Evolutionary conservation across 2,888 invertebrate species (phyloP).

Genomic region (Magallana nippona): DNA sequence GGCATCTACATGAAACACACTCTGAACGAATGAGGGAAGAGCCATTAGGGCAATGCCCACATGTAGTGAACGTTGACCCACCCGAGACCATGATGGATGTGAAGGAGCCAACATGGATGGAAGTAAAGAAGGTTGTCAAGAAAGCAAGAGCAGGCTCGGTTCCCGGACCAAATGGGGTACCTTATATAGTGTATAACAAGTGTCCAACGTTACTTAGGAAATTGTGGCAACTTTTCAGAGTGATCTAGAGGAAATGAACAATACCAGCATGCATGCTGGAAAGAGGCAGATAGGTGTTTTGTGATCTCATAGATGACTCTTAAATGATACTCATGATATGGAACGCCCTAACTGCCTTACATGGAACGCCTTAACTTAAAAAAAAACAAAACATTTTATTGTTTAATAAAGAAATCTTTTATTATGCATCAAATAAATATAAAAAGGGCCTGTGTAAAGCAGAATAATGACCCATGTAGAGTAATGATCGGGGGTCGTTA

Average conservation of each 20-base stretch:
- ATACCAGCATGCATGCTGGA: slow-evolving; percentile 44
- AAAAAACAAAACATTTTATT: too few species aligned
- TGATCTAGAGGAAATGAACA: slow-evolving; percentile 42
- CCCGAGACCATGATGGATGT: neutral
- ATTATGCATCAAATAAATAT: too few species aligned
- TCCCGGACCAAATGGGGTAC: slow-evolving; percentile 51
- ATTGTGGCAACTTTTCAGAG: slow-evolving; percentile 46
- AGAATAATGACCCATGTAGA: too few species aligned
- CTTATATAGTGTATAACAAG: slow-evolving; percentile 52
- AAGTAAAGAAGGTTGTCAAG: slow-evolving; percentile 34
- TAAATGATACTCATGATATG: too few species aligned
- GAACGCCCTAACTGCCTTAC: too few species aligned
- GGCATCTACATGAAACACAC: slow-evolving; percentile 37
- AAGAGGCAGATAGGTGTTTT: slow-evolving; percentile 38
- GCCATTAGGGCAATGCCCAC: slow-evolving; percentile 33
- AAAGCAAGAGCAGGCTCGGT: slow-evolving; percentile 44
- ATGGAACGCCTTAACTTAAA: too few species aligned
- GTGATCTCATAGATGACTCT: too few species aligned
- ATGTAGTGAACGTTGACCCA: slow-evolving; percentile 36
- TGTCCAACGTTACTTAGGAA: slow-evolving; percentile 47
- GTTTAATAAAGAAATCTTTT: too few species aligned
- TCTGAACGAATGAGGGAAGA: slow-evolving; percentile 25
- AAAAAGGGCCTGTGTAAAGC: too few species aligned
- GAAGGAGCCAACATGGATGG: slow-evolving; percentile 37
- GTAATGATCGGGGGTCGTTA: too few species aligned